A percentile compares a stretch with the other conserved stretches of the same genome.
Conservation (phyloP, 2,888 invertebrate species). For the Timandra comae region DNA sequence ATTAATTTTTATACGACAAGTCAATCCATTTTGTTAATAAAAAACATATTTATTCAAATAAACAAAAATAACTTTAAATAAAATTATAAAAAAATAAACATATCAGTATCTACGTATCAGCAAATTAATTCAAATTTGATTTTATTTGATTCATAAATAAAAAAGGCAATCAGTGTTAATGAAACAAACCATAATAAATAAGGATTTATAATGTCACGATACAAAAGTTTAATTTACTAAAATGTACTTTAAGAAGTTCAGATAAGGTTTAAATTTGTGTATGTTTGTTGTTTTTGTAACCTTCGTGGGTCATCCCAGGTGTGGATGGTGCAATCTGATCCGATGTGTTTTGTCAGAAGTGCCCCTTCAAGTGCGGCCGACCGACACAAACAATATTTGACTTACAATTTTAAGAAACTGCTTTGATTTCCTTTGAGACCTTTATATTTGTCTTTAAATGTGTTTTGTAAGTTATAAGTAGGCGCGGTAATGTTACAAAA, state of each 20-base stretch:
- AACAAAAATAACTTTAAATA: no score
- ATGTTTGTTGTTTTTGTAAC: slow-evolving; percentile 7
- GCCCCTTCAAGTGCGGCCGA: slow-evolving; percentile 32
- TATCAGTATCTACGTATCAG: no score
- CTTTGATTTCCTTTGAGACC: no score
- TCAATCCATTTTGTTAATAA: no score
- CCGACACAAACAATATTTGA: slow-evolving; percentile 43
- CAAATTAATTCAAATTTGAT: no score
- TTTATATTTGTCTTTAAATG: no score
- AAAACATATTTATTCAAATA: no score
- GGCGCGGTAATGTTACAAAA: no score
- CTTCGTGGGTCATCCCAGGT: slow-evolving; percentile 19
- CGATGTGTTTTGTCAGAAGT: slow-evolving; percentile 41
- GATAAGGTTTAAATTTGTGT: slow-evolving; percentile 3
- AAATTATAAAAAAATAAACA: no score
- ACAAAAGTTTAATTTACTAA: neutral
- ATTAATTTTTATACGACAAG: no score
- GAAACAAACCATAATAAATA: slow-evolving; percentile 7
- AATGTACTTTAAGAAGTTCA: slow-evolving; percentile 1
- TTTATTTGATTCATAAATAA: no score
- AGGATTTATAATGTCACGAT: slow-evolving; percentile 8
- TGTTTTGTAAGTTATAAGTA: no score
- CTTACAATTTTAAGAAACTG: slow-evolving; percentile 24
- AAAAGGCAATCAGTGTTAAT: neutral
- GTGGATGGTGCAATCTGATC: slow-evolving; percentile 37